Conservation (phyloP, 2,888 invertebrate genomes). For the Diarsia rubi region DNA sequence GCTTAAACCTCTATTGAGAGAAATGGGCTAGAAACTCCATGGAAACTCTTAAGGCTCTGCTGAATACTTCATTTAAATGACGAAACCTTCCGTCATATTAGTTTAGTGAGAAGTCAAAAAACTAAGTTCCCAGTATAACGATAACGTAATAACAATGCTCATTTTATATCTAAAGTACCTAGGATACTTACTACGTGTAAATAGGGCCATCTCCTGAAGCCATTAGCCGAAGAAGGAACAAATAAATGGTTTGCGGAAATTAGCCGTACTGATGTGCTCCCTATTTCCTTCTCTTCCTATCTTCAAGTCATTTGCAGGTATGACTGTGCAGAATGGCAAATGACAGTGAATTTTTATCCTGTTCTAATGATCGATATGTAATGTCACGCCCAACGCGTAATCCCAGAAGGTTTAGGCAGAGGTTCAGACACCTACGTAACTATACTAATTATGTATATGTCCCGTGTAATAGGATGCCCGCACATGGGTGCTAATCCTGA, state of each 20-base stretch:
- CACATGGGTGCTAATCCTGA: neutral
- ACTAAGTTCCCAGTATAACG: neutral
- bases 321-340: slow-evolving; percentile 14
- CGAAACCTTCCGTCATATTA: neutral
- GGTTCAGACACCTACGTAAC: neutral
- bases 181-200: neutral
- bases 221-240: slow-evolving; percentile 39
- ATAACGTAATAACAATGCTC: neutral
- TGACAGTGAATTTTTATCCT: neutral
- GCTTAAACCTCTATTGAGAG: too few species aligned
- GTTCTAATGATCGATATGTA: neutral
- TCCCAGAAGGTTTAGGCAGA: neutral
- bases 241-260: slow-evolving; percentile 61
- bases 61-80: neutral
- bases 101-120: neutral
- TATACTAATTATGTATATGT: neutral
- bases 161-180: neutral
- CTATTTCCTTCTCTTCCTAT: slow-evolving; percentile 17
- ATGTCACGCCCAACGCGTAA: neutral
- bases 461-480: neutral
- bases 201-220: slow-evolving; percentile 21
- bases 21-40: too few species aligned
- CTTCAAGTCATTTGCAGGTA: slow-evolving; percentile 23
- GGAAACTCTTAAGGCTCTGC: too few species aligned
- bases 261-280: slow-evolving; percentile 23